These are phyloP conservation scores for Drosophila neonasuta DNA, from an alignment of 2,888 invertebrate genomes.

Conservation along the genomic window DNA sequence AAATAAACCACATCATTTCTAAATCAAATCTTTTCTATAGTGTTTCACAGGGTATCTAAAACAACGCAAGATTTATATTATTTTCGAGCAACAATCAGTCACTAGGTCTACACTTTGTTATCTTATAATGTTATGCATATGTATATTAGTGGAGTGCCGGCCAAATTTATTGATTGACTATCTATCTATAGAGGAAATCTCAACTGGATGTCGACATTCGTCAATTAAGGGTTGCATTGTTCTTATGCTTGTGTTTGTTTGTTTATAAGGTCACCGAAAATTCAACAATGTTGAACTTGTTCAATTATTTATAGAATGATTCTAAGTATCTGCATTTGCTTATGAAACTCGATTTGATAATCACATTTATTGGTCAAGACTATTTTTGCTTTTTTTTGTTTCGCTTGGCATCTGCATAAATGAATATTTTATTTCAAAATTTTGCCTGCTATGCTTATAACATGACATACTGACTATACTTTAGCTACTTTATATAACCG, in stretches of 20 bases:
- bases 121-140: constrained; percentile 2
- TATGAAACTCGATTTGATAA: constrained; percentile 11
- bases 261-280: constrained; percentile 24
- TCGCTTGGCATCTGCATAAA: constrained; percentile 11
- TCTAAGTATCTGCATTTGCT: constrained; percentile 23
- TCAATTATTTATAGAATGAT: constrained; percentile 24
- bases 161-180: constrained; percentile 13
- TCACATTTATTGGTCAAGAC: constrained; percentile 13
- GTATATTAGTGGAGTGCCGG: not conserved
- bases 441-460: constrained; percentile 7
- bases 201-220: not conserved
- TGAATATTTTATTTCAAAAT: constrained; percentile 9
- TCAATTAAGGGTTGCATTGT: constrained; percentile 24
- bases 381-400: not conserved
- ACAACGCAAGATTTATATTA: not conserved
- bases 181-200: constrained; percentile 34
- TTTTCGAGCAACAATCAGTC: constrained; percentile 1
- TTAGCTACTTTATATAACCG: not conserved
- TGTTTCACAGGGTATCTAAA: constrained; percentile 1
- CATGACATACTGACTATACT: constrained; percentile 11
- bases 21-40: too few relatives aligned
- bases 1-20: too few relatives aligned
- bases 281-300: not conserved
- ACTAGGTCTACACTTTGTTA: not conserved
- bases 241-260: constrained; percentile 1